Conservation (phyloP, 1,140 invertebrate species). For the Zophobas morio region DNA sequence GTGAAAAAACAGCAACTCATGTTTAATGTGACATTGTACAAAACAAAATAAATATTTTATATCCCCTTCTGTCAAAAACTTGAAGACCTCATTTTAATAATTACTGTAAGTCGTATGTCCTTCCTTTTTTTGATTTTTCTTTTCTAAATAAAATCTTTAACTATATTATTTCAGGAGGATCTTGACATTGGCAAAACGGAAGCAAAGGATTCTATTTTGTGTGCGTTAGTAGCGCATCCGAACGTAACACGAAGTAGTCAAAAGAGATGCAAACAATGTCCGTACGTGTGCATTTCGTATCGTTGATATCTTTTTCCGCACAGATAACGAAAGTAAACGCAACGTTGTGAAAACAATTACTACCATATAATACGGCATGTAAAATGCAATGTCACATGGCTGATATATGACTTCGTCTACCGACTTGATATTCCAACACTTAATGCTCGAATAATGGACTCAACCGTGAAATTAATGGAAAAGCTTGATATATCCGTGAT, state of each 20-base stretch:
- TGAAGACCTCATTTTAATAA: no score
- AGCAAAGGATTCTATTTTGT: not conserved
- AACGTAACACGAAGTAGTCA: constrained; percentile 18
- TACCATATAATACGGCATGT: constrained; percentile 42
- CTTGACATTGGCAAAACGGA: not conserved
- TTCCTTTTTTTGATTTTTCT: no score
- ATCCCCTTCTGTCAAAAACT: no score
- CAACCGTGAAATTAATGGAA: constrained; percentile 41
- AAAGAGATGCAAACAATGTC: constrained; percentile 36
- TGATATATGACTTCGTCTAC: constrained; percentile 45
- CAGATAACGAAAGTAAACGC: constrained; percentile 46
- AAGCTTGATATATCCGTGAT: constrained; percentile 34
- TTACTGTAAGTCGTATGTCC: no score
- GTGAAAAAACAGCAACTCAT: no score
- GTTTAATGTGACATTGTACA: no score
- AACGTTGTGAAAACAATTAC: constrained; percentile 47
- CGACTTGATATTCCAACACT: constrained; percentile 46
- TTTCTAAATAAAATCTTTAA: no score
- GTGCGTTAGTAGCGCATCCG: constrained; percentile 23
- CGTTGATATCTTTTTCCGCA: constrained; percentile 47
- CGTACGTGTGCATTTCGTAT: constrained; percentile 40
- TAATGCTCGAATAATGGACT: constrained; percentile 42
- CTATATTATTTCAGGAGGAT: no score
- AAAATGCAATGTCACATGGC: constrained; percentile 47
- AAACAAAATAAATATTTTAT: no score